phyloP scores from a whole-genome alignment of 2,797 vertebrate genomes.

The Gadopsis bispinosus region DNA sequence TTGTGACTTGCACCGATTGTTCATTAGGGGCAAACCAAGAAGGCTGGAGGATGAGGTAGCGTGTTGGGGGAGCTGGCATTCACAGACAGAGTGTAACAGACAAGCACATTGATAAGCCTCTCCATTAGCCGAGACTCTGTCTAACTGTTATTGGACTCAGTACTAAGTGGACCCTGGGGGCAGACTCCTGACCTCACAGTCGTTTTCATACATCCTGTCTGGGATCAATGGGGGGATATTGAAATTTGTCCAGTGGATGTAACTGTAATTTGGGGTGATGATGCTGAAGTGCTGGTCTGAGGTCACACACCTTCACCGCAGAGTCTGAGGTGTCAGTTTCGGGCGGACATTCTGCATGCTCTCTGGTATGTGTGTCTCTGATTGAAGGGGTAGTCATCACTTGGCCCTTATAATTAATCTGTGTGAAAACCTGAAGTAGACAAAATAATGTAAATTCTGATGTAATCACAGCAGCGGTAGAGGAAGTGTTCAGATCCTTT shows the following conservation, averaged over 20 bases:
- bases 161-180: conserved; percentile 75
- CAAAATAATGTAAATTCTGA: conserved; percentile 5
- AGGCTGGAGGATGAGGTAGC: conserved; percentile 51
- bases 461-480: not conserved
- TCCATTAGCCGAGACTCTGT: conserved; percentile 69
- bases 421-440: not conserved
- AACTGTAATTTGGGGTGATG: conserved; percentile 57
- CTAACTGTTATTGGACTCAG: conserved; percentile 76
- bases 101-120: conserved; percentile 68
- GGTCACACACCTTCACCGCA: conserved; percentile 22
- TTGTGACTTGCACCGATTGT: conserved; percentile 78
- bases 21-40: conserved; percentile 71
- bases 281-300: conserved; percentile 43
- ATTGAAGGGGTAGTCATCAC: not conserved
- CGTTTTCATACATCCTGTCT: conserved; percentile 70
- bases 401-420: not conserved
- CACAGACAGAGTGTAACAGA: conserved; percentile 53
- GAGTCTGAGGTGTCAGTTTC: conserved; percentile 22
- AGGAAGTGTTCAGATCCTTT: not conserved
- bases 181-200: conserved; percentile 51
- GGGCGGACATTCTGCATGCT: not conserved
- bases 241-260: conserved; percentile 60
- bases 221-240: conserved; percentile 74
- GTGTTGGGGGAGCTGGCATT: conserved; percentile 32
- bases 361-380: conserved; percentile 2